Evolutionary conservation across 1,140 invertebrate genomes (phyloP).

Genomic region (Tetragnatha versicolor): DNA sequence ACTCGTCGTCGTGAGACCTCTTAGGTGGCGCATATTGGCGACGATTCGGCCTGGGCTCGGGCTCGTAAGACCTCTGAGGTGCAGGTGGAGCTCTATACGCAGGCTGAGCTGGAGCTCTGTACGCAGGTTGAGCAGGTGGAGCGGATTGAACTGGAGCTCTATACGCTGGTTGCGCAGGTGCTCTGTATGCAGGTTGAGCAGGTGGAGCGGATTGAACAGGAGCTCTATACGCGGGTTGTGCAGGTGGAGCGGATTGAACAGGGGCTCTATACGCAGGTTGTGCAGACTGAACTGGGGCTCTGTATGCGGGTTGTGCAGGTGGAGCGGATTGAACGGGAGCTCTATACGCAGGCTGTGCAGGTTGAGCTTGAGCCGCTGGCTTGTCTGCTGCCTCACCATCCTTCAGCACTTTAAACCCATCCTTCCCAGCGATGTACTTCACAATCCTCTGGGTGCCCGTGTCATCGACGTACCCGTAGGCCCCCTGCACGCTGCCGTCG

Average conservation of each 20-base stretch:
- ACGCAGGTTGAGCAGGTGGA: background rate
- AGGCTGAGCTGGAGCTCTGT: background rate
- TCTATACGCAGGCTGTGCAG: background rate
- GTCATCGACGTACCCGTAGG: slow-evolving; percentile 69
- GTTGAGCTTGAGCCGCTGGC: slow-evolving; percentile 7
- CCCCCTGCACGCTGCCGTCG: slow-evolving; percentile 66
- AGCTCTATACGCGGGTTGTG: slow-evolving; percentile 14
- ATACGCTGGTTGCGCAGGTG: slow-evolving; percentile 5
- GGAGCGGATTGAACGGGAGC: background rate
- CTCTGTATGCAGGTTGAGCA: slow-evolving; percentile 7
- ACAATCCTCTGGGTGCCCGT: slow-evolving; percentile 69
- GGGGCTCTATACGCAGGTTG: slow-evolving; percentile 13
- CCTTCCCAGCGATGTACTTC: slow-evolving; percentile 72
- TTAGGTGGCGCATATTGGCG: background rate
- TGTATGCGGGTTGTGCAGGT: slow-evolving; percentile 3
- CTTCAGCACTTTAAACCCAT: slow-evolving; percentile 69
- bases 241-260: background rate
- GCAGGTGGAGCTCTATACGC: background rate
- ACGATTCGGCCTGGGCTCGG: background rate
- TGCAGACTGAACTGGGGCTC: background rate
- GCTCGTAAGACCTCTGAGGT: background rate
- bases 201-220: background rate
- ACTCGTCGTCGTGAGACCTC: background rate
- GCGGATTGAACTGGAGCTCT: background rate
- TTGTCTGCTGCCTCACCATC: slow-evolving; percentile 57